Evolutionary conservation across 23 tunicate genomes (phyloP), one percentile per base, ranked within the genome.

Genomic region (Corella eumyota): DNA sequence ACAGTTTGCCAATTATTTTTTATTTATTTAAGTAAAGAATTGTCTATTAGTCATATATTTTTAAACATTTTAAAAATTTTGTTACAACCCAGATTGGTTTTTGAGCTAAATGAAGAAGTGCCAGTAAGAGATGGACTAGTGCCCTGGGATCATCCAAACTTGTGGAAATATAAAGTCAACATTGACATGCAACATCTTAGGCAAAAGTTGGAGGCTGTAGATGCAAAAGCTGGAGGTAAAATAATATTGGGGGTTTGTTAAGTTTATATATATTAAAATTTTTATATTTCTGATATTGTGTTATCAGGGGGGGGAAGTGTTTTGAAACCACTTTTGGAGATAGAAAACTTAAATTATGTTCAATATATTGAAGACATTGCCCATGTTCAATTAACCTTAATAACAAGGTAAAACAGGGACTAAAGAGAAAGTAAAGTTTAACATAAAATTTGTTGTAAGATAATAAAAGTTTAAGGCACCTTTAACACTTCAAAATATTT

Each of bases 141-240:
- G 2, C 28, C 48, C 1, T 74, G 80, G 80, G 50, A 64, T 40
- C 20, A 21, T 27, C 64, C 71, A 7, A 22, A 31, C 24, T 46
- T 64, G 30, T 74, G 80, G 80, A 62, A 74, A 55, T 74, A 74
- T 64, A 54, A 49, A 35, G 32, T 65, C 20, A 64, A 74, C 32
- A 51, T 64, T 5, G 58, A 54, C 15, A 53, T 62, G 13, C 51
- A 64, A 2, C 80, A 74, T 64, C 32, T 72, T 26, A 48, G 61
- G 49, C 69, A 61, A 28, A 23, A 34, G 23, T 36, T 72, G 48
- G 78, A 72, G 33, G 61, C 23, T 3, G 50, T 62, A 9, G 69
- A 50, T 49, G 32, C 28, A 49, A 32, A 28, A n/a, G 51, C 29
- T 0, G 44, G 25, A 25, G 71, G 61, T 50, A 11, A 40, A 15